These are phyloP conservation scores for Stenotaenia linearis DNA, from an alignment of 2,888 invertebrate genomes.

Conservation along the genomic window DNA sequence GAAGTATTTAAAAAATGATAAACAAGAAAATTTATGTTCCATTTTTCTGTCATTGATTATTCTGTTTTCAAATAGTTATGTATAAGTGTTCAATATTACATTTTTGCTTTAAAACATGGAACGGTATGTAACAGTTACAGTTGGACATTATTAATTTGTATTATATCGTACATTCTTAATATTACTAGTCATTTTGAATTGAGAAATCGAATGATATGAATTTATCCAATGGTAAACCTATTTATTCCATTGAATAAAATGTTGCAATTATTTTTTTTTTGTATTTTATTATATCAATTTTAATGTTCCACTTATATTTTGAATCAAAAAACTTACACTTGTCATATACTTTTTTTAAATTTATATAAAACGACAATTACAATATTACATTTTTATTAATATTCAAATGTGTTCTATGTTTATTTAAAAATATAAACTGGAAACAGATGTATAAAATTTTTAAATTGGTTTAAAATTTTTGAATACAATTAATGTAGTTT, in stretches of 20 bases:
- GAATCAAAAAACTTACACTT: too few species aligned
- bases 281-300: too few species aligned
- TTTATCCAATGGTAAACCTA: slow-evolving; percentile 1
- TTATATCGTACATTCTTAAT: neutral
- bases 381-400: too few species aligned
- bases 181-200: neutral
- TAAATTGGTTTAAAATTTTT: too few species aligned
- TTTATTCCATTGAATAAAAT: slow-evolving; percentile 7
- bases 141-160: neutral
- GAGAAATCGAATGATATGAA: neutral
- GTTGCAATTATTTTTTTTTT: neutral
- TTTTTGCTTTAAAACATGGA: neutral
- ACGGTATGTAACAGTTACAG: neutral
- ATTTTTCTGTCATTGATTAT: neutral
- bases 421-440: too few species aligned
- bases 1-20: too few species aligned
- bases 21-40: neutral
- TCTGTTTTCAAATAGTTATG: neutral
- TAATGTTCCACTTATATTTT: too few species aligned
- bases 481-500: too few species aligned
- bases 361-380: too few species aligned
- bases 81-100: neutral
- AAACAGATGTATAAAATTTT: too few species aligned
- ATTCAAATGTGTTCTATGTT: too few species aligned
- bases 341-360: too few species aligned